Conservation (phyloP, 2,113 vertebrate species). For the Apteryx mantelli region DNA sequence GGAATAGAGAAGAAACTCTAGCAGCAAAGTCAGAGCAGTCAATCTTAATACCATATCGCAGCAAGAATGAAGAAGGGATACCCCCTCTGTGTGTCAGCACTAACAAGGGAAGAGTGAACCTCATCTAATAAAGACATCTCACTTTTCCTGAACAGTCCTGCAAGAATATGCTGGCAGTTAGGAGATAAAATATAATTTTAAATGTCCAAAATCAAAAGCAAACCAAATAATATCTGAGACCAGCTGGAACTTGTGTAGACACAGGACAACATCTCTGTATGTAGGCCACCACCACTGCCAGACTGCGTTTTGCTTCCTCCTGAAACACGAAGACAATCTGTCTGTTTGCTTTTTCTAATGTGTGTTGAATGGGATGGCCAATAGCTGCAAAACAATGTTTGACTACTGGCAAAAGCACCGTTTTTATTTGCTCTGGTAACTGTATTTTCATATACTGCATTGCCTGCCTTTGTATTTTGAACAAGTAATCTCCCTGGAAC, state of each 20-base stretch:
- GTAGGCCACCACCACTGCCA: constrained; percentile 22
- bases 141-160: neutral
- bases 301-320: constrained; percentile 11
- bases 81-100: neutral
- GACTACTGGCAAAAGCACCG: constrained; percentile 11
- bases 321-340: constrained; percentile 9
- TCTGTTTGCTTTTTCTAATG: neutral
- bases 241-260: neutral
- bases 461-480: neutral
- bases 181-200: neutral
- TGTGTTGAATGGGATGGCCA: neutral
- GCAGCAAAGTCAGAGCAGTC: neutral
- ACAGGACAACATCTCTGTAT: neutral
- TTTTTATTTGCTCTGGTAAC: constrained; percentile 30
- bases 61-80: neutral
- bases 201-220: neutral
- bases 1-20: neutral
- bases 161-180: neutral
- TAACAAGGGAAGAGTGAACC: neutral
- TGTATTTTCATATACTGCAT: neutral
- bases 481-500: neutral
- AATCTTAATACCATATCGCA: neutral
- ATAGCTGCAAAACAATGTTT: constrained; percentile 1
- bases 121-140: neutral
- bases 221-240: neutral